A percentile compares a stretch with the other conserved stretches of the same genome.
Conservation (phyloP, 2,113 vertebrate genomes). For the Macheiramphus alcinus region DNA sequence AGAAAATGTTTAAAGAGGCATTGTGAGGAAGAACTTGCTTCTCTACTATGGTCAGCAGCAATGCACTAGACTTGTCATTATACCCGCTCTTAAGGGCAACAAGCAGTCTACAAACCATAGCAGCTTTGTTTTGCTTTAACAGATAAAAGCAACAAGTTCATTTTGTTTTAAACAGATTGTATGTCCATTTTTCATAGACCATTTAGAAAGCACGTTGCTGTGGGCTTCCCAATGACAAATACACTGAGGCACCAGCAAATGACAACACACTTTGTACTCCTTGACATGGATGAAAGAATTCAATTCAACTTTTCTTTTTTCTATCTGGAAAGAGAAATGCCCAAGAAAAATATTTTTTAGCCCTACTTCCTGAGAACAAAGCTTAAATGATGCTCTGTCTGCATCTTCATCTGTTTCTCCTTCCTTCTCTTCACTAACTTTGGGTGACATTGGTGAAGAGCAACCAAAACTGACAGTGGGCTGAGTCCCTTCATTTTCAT, state of each 20-base stretch:
- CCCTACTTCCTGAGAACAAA: neutral
- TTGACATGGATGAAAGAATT: constrained; percentile 41
- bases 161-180: constrained; percentile 22
- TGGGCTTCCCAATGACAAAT: constrained; percentile 35
- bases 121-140: neutral
- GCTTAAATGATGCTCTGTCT: neutral
- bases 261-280: constrained; percentile 18
- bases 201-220: constrained; percentile 6
- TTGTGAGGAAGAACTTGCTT: neutral
- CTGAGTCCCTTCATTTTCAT: neutral
- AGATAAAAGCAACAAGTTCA: constrained; percentile 13
- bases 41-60: neutral
- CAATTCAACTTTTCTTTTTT: neutral
- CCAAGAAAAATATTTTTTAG: neutral
- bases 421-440: neutral
- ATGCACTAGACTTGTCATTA: neutral
- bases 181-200: constrained; percentile 6
- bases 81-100: neutral
- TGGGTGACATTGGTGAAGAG: neutral
- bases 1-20: neutral
- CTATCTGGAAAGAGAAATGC: neutral
- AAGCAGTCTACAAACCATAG: neutral
- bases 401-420: neutral
- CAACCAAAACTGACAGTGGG: neutral
- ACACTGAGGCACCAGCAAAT: neutral